Evolutionary conservation across 1,140 invertebrate genomes (phyloP), one percentile per base, ranked within the genome.

Genomic region (Anoplolepis gracilipes): DNA sequence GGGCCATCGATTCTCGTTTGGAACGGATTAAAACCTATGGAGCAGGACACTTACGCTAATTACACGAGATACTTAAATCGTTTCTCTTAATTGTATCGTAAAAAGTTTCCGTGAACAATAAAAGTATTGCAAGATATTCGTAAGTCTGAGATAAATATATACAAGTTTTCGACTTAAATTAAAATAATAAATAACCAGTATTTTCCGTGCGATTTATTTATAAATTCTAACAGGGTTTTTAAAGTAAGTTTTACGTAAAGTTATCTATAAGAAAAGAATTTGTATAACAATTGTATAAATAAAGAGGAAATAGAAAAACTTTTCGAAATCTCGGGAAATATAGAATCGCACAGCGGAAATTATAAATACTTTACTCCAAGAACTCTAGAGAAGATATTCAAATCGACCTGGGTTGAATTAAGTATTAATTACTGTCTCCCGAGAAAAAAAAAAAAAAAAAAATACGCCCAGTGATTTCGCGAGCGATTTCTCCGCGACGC

Each of bases 401-500:
- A 36, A 11, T 78, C 22, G n/a, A 53, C 2, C 10, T 16, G n/a
- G 42, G 13, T 53, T 39, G 30, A 28, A 81, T 72, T n/a, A 16
- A 72, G 59, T 59, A 46, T 81, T 72, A 81, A 70, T 72, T 16
- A 72, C 30, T n/a, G 30, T 25, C 22, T n/a, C 61, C 8, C 22
- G 49, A 30, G 49, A 39, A 16, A 28, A 16, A 33, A 65, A 81
- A 85, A 33, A 30, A 36, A 39, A 16, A 28, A 16, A 33, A 65
- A 81, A 85, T 33, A n/a, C 73, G 16, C 13, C 16, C 28, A 19
- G 7, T 28, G 19, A 19, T 77, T 13, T 62, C 13, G 30, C 62
- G 53, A 75, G 53, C 55, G 61, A 69, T 82, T 75, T 46, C 39
- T 75, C n/a, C 1, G 25, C 78, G 46, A 28, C n/a, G 78, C 65